phyloP scores from a whole-genome alignment of 2,888 invertebrate species.

The Druceiella hillmani region DNA sequence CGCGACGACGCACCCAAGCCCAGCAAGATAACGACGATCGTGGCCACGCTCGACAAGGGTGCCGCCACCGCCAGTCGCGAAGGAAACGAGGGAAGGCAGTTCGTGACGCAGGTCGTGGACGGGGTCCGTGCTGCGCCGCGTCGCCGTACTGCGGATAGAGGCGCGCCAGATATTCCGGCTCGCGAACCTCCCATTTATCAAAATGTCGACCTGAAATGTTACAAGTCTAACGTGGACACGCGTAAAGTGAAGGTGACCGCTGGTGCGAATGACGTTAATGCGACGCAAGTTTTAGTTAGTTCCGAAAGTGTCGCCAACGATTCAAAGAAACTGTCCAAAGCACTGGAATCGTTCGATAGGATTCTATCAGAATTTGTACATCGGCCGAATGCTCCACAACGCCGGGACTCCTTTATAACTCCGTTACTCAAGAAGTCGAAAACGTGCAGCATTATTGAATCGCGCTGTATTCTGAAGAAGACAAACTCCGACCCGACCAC shows the following conservation, averaged over 20 bases:
- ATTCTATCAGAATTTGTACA: slow-evolving; percentile 42
- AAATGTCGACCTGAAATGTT: too few species aligned
- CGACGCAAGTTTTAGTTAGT: too few species aligned
- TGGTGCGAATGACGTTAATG: slow-evolving; percentile 24
- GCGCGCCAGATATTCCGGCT: too few species aligned
- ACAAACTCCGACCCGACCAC: slow-evolving; percentile 45
- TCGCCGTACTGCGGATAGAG: slow-evolving; percentile 28
- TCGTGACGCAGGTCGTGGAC: too few species aligned
- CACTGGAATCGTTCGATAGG: slow-evolving; percentile 49
- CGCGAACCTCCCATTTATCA: too few species aligned
- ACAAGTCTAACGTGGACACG: too few species aligned
- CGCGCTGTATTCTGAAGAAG: slow-evolving; percentile 61
- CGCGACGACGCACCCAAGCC: slow-evolving; percentile 39
- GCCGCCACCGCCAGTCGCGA: slow-evolving; percentile 26
- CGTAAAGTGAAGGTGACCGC: slow-evolving; percentile 27
- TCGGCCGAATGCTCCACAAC: slow-evolving; percentile 32
- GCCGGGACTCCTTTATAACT: slow-evolving; percentile 36
- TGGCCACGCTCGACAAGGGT: slow-evolving; percentile 45
- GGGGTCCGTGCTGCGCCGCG: too few species aligned
- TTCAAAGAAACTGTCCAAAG: slow-evolving; percentile 39
- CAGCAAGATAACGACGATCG: slow-evolving; percentile 46
- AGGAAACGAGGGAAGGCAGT: slow-evolving; percentile 30
- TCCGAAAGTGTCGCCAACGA: slow-evolving; percentile 25
- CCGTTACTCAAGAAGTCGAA: slow-evolving; percentile 64
- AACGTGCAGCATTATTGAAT: slow-evolving; percentile 65